Percentiles rank a stretch among this genome's conserved stretches.
Evolutionary conservation across 2,113 vertebrate genomes (phyloP).

Genomic region (Phrynocephalus versicolor): DNA sequence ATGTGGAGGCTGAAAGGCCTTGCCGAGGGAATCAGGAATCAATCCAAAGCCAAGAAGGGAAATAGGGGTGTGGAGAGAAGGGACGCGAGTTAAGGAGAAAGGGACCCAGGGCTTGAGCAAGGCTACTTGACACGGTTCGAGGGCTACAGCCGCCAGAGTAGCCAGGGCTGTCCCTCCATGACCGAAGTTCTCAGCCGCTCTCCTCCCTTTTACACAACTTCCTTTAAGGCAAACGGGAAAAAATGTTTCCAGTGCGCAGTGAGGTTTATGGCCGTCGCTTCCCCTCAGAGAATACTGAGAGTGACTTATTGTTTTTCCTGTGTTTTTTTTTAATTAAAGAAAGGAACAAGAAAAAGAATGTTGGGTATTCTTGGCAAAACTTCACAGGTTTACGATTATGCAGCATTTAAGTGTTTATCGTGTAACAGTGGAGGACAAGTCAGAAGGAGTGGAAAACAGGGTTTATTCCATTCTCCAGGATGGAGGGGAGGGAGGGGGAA

Average conservation of each 20-base stretch:
- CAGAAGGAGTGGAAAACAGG: neutral
- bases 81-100: neutral
- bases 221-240: neutral
- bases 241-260: neutral
- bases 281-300: neutral
- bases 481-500: no score
- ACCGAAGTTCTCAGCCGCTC: no score
- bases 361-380: neutral
- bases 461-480: neutral
- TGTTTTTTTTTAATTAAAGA: neutral
- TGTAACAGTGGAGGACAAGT: no score
- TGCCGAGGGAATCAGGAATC: neutral
- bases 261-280: neutral
- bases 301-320: neutral
- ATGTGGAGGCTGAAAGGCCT: no score
- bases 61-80: accelerated
- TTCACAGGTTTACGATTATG: neutral
- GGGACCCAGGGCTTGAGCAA: neutral
- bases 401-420: neutral
- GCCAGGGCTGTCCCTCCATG: no score
- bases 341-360: no score
- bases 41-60: neutral
- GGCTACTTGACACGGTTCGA: no score
- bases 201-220: neutral
- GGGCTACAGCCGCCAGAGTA: neutral